Percentiles rank a stretch among this genome's conserved stretches.
These are phyloP conservation scores for Helarctos malayanus DNA, from an alignment of 2,797 vertebrate genomes.

Conservation along the genomic window DNA sequence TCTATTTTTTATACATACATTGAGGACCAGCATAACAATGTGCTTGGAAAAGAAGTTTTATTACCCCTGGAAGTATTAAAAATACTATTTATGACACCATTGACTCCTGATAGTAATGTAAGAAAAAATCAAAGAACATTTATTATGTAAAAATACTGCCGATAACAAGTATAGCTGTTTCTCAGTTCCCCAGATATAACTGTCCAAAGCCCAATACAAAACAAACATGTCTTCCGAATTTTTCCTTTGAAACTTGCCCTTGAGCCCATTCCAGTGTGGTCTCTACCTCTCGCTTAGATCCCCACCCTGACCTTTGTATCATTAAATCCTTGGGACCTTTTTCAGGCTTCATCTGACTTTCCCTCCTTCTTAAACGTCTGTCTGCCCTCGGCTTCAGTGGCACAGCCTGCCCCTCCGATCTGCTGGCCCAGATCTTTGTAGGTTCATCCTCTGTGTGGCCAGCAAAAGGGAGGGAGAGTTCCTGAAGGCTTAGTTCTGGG, in stretches of 20 bases:
- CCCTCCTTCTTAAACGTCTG: neutral
- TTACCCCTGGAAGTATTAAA: neutral
- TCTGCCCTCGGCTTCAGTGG: neutral
- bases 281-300: neutral
- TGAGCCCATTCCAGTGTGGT: neutral
- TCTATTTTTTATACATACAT: neutral
- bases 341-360: neutral
- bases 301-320: neutral
- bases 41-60: neutral
- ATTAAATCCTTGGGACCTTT: neutral
- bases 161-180: neutral
- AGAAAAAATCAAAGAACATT: neutral
- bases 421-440: neutral
- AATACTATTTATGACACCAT: neutral
- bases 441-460: neutral
- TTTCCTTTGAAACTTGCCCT: neutral
- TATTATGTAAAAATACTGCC: neutral
- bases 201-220: neutral
- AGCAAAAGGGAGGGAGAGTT: neutral
- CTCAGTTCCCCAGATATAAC: neutral
- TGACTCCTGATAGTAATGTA: neutral
- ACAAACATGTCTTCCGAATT: neutral
- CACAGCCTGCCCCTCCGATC: neutral
- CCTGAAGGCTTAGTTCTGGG: neutral
- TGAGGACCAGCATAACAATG: neutral